Evolutionary conservation across 2,113 vertebrate species (phyloP), one percentile per base, ranked within the genome.

Genomic region (Gymnobelideus leadbeateri): DNA sequence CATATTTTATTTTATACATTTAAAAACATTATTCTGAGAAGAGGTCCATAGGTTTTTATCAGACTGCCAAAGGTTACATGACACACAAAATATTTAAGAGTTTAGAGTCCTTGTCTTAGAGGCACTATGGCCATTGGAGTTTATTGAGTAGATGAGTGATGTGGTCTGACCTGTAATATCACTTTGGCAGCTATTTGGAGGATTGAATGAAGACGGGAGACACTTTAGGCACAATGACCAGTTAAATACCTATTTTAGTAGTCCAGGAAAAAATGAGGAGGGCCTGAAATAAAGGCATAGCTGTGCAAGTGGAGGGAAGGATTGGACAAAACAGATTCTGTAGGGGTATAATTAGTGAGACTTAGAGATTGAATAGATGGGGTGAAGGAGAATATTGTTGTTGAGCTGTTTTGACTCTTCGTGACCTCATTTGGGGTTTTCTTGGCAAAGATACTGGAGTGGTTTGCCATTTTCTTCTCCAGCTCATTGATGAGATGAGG

Each of bases 1-100:
- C 84, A 46, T 91, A 46, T 93, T 52, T 94, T 96, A 1, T 89
- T 96, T 94, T 54, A 55, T 89, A 94, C 50, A n/a, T 95, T 21
- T 89, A 84, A 84, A 84, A 43, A 21, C 57, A 68, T 37, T 43
- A 68, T 37, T 84, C 68, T 84, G 68, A 84, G 68, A 84, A 84
- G 68, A n/a, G 26, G 6, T 43, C 7, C 37, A 21, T 84, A 68
- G 14, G 16, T 49, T 43, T 43, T 84, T 84, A 43, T 6, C 37
- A 84, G 37, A 84, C n/a, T 84, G 37, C 37, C n/a, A n/a, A 43
- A 84, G 68, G 68, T 84, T 43, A 16, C 68, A 84, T n/a, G 37
- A 19, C 37, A 84, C n/a, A 21, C 37, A 43, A 43, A 84, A 84
- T 43, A 21, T 21, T n/a, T n/a, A n/a, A n/a, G n/a, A n/a, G n/a